phyloP scores from a whole-genome alignment of 2,888 invertebrate genomes.

The Stenodema calcarata region DNA sequence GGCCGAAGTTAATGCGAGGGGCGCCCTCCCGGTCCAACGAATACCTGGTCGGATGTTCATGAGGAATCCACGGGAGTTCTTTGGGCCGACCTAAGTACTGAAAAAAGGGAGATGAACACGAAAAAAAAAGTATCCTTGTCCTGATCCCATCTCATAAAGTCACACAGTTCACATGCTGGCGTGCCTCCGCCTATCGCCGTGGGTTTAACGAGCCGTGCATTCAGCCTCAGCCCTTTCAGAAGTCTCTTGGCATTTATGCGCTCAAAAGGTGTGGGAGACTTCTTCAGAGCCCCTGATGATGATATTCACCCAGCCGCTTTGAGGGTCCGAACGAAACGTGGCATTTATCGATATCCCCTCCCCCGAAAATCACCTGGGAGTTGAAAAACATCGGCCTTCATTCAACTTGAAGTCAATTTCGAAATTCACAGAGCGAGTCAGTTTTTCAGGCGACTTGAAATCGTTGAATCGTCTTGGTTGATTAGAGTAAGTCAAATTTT shows the following conservation, averaged over 20 bases:
- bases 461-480: no score
- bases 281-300: not conserved
- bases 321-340: not conserved
- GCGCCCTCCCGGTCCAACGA: not conserved
- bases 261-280: not conserved
- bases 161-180: not conserved
- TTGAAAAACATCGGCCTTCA: not conserved
- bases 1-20: not conserved
- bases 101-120: not conserved
- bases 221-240: constrained; percentile 1
- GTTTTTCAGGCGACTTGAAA: no score
- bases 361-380: not conserved
- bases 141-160: not conserved
- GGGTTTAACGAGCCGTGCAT: constrained; percentile 9
- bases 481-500: no score
- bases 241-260: constrained; percentile 1
- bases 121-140: not conserved
- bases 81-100: not conserved
- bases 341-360: not conserved
- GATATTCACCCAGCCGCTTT: not conserved
- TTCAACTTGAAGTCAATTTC: not conserved
- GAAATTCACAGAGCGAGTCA: no score
- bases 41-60: constrained; percentile 7
- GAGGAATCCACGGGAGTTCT: not conserved
- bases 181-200: not conserved